Percentiles rank a stretch among this genome's conserved stretches.
These are phyloP conservation scores for Tenthredo notha DNA, from an alignment of 2,888 invertebrate species.

Conservation along the genomic window DNA sequence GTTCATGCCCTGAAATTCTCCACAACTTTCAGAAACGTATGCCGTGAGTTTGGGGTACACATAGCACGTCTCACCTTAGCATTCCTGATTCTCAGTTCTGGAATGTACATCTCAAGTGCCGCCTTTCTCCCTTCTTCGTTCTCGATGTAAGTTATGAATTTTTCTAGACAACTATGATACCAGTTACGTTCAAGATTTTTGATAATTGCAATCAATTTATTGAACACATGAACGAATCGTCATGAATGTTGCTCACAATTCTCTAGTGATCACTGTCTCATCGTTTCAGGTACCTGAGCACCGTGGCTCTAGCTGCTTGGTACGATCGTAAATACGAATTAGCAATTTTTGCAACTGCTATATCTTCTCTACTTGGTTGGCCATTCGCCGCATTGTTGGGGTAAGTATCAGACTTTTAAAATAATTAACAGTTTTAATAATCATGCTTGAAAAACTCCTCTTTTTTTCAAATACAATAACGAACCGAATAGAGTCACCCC, in stretches of 20 bases:
- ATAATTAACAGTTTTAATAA: slow-evolving; percentile 40
- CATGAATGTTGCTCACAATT: background rate
- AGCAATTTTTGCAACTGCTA: slow-evolving; percentile 91
- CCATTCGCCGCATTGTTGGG: slow-evolving; percentile 98
- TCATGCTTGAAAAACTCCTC: background rate
- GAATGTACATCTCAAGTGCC: slow-evolving; percentile 92
- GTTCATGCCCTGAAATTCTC: background rate
- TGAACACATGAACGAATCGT: background rate
- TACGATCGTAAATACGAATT: slow-evolving; percentile 89
- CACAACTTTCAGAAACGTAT: slow-evolving; percentile 86
- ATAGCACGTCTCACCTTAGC: slow-evolving; percentile 91
- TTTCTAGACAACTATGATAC: background rate
- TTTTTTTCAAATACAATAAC: background rate
- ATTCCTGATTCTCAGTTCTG: slow-evolving; percentile 91
- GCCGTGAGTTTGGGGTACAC: slow-evolving; percentile 93
- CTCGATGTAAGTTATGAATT: slow-evolving; percentile 84
- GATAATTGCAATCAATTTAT: background rate
- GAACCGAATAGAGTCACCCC: too few relatives aligned
- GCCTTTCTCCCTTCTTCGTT: slow-evolving; percentile 98
- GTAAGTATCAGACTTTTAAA: slow-evolving; percentile 69
- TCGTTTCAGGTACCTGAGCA: slow-evolving; percentile 84
- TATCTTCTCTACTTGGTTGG: slow-evolving; percentile 93
- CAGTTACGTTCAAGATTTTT: too few relatives aligned
- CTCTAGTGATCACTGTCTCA: slow-evolving; percentile 10
- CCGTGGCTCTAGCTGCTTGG: slow-evolving; percentile 94